These are phyloP conservation scores for Rhombomys opimus DNA, from an alignment of 2,113 vertebrate genomes.

Conservation along the genomic window DNA sequence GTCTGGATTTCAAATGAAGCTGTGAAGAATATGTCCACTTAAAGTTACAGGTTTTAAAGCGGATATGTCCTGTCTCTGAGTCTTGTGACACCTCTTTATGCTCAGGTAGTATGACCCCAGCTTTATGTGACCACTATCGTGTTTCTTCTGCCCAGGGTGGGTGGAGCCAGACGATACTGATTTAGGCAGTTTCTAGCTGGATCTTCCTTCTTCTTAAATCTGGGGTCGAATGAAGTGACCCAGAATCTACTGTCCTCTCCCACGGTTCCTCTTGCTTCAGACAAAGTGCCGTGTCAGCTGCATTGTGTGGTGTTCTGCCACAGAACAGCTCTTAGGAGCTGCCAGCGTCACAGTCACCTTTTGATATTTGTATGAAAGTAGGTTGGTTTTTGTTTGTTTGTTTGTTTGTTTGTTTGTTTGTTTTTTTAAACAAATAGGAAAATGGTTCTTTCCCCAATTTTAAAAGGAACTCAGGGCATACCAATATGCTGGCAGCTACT, in stretches of 20 bases:
- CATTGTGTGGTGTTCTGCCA: neutral
- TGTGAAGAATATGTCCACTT: neutral
- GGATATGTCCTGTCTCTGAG: neutral
- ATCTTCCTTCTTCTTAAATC: neutral
- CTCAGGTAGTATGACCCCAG: accelerated
- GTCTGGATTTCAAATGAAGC: too few species aligned
- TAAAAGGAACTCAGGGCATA: too few species aligned
- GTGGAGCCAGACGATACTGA: neutral
- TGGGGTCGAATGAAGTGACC: neutral
- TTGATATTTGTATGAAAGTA: neutral
- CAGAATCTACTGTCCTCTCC: neutral
- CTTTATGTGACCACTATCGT: neutral
- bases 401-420: neutral
- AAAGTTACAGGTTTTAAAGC: neutral
- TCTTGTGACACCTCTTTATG: neutral
- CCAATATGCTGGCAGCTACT: accelerated
- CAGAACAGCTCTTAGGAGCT: neutral
- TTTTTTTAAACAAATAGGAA: neutral
- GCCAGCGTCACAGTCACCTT: too few species aligned
- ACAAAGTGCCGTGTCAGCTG: neutral
- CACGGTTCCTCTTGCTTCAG: neutral
- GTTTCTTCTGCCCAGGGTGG: neutral
- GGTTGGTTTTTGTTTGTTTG: neutral
- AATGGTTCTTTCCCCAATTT: neutral
- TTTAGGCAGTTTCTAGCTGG: too few species aligned